phyloP scores from a whole-genome alignment of 2,888 invertebrate genomes.

The Melinaea marsaeus region DNA sequence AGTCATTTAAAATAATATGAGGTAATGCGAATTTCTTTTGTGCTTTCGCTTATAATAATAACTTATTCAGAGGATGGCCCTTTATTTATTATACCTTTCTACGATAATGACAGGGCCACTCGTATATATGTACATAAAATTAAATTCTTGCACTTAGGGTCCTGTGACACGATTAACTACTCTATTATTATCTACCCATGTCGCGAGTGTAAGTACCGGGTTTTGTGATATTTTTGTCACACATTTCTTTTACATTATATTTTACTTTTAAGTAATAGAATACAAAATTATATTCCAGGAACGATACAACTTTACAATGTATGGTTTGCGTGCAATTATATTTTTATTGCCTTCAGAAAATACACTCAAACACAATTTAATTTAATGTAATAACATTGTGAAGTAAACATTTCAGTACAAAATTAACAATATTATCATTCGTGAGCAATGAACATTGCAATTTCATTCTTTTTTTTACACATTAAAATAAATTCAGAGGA shows the following conservation, averaged over 20 bases:
- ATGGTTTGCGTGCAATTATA: conserved; percentile 13
- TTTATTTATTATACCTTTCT: too few species aligned
- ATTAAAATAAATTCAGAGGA: conserved; percentile 16
- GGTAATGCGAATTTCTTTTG: too few species aligned
- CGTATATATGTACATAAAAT: conserved; percentile 7
- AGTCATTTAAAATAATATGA: too few species aligned
- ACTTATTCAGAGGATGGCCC: too few species aligned
- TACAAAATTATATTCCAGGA: too few species aligned
- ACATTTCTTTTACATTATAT: too few species aligned
- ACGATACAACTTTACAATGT: not conserved
- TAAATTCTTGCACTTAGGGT: conserved; percentile 11
- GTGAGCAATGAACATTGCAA: not conserved
- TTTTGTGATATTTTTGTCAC: not conserved
- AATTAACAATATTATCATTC: not conserved
- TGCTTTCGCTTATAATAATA: too few species aligned
- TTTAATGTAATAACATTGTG: not conserved
- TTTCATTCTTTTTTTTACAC: not conserved
- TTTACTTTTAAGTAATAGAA: too few species aligned
- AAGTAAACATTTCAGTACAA: not conserved
- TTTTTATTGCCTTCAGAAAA: conserved; percentile 4
- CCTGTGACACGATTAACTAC: conserved; percentile 8
- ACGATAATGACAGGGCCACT: too few species aligned
- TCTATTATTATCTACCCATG: conserved; percentile 3
- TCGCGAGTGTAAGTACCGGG: not conserved
- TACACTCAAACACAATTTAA: not conserved